Percentiles rank a stretch among this genome's conserved stretches.
These are phyloP conservation scores for Thinocorus orbignyianus DNA, from an alignment of 2,113 vertebrate genomes.

Conservation along the genomic window DNA sequence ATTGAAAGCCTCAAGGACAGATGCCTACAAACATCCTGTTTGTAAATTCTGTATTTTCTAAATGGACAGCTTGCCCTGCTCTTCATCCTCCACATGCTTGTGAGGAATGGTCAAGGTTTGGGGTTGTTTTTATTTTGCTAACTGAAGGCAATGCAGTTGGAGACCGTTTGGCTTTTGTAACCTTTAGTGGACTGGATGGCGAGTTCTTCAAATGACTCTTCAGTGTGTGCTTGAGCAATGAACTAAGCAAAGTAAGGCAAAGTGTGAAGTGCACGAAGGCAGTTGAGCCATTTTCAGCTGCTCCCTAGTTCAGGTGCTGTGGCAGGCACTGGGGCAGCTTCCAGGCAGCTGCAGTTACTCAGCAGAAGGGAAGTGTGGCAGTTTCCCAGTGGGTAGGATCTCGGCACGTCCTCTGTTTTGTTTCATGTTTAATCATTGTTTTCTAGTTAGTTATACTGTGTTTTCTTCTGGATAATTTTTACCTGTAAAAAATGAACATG, in stretches of 20 bases:
- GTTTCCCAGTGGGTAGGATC: not conserved
- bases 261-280: not conserved
- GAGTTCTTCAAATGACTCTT: not conserved
- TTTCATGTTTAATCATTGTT: not conserved
- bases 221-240: not conserved
- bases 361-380: not conserved
- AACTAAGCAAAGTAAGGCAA: not conserved
- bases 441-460: not conserved
- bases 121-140: not conserved
- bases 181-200: not conserved
- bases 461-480: not conserved
- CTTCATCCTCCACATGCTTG: not conserved
- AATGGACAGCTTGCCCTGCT: not conserved
- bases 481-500: not conserved
- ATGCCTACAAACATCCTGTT: not conserved
- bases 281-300: not conserved
- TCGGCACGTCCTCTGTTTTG: not conserved
- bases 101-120: not conserved
- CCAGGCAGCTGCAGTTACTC: not conserved
- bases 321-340: not conserved
- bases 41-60: not conserved
- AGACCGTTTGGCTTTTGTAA: not conserved
- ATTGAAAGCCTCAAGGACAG: not conserved
- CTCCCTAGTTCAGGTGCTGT: rapidly evolving
- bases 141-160: not conserved